Evolutionary conservation across 1,140 invertebrate species (phyloP), one percentile per base, ranked within the genome.

Genomic region (silkworm (Bombyx mori)): DNA sequence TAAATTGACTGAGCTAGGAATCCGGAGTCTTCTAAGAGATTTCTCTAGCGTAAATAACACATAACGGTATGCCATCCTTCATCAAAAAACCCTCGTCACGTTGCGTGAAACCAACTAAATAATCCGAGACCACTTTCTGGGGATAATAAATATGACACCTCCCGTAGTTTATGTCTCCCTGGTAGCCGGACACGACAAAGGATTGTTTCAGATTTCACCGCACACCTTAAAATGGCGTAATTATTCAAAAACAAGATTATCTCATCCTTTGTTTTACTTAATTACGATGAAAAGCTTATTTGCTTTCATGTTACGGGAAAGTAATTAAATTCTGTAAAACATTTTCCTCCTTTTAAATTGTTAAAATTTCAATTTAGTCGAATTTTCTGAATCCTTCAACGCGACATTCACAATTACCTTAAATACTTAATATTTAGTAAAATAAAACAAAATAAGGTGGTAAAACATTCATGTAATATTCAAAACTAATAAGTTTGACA

Each of bases 11-110:
- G 26, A 35, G 26, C 26, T 35, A 35, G 4, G 26, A 35, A 35
- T 35, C 26, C 26, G 26, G 26, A 35, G 61, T 52, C 43, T 54
- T 60, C 57, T 44, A 58, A 35, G 66, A 57, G 61, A 57, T 63
- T 60, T 58, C 46, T 42, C 55, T 35, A 57, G 51, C 58, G 61
- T 69, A 66, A 71, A 68, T 74, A 56, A 60, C 58, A 60, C 63
- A 47, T 58, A 63, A 65, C 56, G 60, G 26, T 35, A 35, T 35
- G 26, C 62, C 63, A 52, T 54, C 69, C 72, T 62, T 68, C 61
- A 61, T 74, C 65, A 63, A 64, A 62, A 62, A 60, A 66, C 64
- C 68, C 68, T 64, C 54, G 61, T 69, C 68, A 66, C 45, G 48
- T 7, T 22, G 49, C 47, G 60, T 57, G 60, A 64, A 58, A 60